Conservation (phyloP, 2,113 vertebrate species). For the Xiphias gladius region DNA sequence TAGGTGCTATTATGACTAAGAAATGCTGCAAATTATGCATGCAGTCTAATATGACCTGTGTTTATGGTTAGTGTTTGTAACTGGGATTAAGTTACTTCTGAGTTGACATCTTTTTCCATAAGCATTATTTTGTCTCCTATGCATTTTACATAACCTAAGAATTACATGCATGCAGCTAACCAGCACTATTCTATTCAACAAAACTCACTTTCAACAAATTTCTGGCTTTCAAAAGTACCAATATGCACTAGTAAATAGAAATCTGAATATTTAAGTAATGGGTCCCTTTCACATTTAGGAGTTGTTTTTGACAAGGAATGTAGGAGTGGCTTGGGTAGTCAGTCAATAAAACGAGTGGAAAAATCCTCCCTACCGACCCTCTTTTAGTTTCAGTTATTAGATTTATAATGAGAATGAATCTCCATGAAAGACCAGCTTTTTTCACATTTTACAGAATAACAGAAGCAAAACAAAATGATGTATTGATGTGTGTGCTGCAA, state of each 20-base stretch:
- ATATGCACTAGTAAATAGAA: conserved; percentile 27
- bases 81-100: neutral
- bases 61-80: neutral
- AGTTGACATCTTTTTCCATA: no score
- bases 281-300: conserved; percentile 13
- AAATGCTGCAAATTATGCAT: no score
- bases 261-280: conserved; percentile 42
- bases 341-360: conserved; percentile 1
- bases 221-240: conserved; percentile 24
- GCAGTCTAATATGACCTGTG: no score
- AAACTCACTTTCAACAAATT: conserved; percentile 4
- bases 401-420: conserved; percentile 50
- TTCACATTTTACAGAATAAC: conserved; percentile 21
- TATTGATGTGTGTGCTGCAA: conserved; percentile 9
- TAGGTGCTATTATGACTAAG: no score
- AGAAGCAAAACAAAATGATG: conserved; percentile 16
- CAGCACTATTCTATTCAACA: neutral
- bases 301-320: neutral
- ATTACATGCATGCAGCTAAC: neutral
- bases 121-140: no score
- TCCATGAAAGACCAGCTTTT: conserved; percentile 21
- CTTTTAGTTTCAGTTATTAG: conserved; percentile 32
- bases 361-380: neutral
- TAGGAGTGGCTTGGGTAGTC: neutral
- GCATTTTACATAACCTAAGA: neutral